Percentiles rank a stretch among this genome's conserved stretches.
Evolutionary conservation across 1,140 invertebrate genomes (phyloP).

Genomic region (Bombus waltoni): DNA sequence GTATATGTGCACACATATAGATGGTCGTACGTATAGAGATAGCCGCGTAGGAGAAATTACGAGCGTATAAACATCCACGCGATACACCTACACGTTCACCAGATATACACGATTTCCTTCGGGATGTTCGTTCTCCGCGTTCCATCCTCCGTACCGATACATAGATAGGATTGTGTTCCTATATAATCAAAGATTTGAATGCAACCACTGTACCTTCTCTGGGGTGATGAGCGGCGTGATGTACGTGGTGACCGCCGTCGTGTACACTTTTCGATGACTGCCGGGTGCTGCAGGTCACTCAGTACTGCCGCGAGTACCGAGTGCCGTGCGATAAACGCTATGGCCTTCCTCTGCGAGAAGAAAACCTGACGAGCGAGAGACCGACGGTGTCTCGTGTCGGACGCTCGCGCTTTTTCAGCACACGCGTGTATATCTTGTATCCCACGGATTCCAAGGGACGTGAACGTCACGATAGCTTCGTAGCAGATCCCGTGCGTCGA

Average conservation of each 20-base stretch:
- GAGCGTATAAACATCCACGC: background rate
- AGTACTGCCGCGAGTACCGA: slow-evolving; percentile 70
- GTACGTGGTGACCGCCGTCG: slow-evolving; percentile 82
- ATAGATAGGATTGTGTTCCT: background rate
- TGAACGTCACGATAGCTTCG: slow-evolving; percentile 25
- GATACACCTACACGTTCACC: slow-evolving; percentile 27
- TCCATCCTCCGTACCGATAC: background rate
- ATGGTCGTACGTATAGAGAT: background rate
- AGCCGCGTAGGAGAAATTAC: background rate
- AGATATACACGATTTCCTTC: slow-evolving; percentile 5
- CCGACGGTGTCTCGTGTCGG: slow-evolving; percentile 25
- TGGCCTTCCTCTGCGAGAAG: slow-evolving; percentile 33
- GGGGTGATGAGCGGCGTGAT: slow-evolving; percentile 82
- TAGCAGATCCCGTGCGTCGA: slow-evolving; percentile 31
- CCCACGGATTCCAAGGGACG: slow-evolving; percentile 10
- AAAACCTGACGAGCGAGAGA: slow-evolving; percentile 13
- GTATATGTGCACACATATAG: background rate
- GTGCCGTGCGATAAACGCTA: slow-evolving; percentile 61
- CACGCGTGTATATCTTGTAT: slow-evolving; percentile 25
- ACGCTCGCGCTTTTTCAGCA: slow-evolving; percentile 18
- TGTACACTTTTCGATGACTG: slow-evolving; percentile 76
- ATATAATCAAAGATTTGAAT: slow-evolving; percentile 14
- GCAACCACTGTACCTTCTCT: slow-evolving; percentile 78
- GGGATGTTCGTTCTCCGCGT: background rate
- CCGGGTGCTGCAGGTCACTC: slow-evolving; percentile 60